phyloP scores from a whole-genome alignment of 2,113 vertebrate species.

The Lota lota region DNA sequence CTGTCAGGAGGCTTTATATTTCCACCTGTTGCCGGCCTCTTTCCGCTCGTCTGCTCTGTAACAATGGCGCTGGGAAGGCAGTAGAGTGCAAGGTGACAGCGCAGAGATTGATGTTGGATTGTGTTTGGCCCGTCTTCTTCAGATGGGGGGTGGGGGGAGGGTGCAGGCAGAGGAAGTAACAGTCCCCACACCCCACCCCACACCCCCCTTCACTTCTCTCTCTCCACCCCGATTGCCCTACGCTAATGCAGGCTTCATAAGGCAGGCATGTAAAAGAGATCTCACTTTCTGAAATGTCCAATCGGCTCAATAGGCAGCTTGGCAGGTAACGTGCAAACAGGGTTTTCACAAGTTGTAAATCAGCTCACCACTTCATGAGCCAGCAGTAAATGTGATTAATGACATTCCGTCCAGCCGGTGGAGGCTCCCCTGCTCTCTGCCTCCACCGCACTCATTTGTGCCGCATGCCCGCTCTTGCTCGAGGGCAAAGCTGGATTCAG shows the following conservation, averaged over 20 bases:
- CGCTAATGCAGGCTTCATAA: conserved; percentile 38
- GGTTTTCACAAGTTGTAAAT: conserved; percentile 37
- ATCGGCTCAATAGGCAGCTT: conserved; percentile 47
- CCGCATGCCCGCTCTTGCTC: conserved; percentile 3
- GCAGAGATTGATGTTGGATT: conserved; percentile 71
- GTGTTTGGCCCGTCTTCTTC: conserved; percentile 71
- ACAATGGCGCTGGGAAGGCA: conserved; percentile 73
- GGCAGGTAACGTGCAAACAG: conserved; percentile 47
- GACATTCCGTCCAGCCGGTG: conserved; percentile 34
- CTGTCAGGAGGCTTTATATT: conserved; percentile 71
- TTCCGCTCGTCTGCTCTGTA: conserved; percentile 76
- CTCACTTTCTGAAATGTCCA: conserved; percentile 38
- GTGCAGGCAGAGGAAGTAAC: conserved; percentile 64
- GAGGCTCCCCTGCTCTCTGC: conserved; percentile 30
- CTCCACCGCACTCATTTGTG: conserved; percentile 28
- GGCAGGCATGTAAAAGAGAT: conserved; percentile 45
- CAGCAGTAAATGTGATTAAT: conserved; percentile 32
- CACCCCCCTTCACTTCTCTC: conserved; percentile 24
- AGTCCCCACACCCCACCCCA: conserved; percentile 52
- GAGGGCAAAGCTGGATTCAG: conserved; percentile 28
- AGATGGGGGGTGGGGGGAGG: too few species aligned
- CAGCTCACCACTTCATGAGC: conserved; percentile 42
- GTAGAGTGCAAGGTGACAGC: conserved; percentile 64
- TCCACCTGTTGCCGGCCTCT: conserved; percentile 78
- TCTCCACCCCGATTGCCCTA: conserved; percentile 40